These are phyloP conservation scores for Notarius lentiginosus DNA, from an alignment of 2,113 vertebrate genomes.

Conservation along the genomic window DNA sequence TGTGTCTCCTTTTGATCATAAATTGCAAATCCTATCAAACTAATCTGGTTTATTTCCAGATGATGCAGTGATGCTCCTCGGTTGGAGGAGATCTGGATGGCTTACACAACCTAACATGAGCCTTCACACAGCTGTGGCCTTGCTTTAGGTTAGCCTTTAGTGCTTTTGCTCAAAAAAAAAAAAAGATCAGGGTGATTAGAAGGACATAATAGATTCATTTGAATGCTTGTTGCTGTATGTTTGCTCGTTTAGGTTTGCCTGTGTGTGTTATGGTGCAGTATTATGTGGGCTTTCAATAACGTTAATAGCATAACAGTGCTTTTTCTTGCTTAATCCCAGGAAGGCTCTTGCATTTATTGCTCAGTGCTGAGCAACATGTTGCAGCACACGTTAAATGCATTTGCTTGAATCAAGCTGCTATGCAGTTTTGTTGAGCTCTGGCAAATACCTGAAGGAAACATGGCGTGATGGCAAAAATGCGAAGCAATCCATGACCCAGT, in stretches of 20 bases:
- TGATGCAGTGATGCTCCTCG: conserved; percentile 11
- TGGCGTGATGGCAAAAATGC: not conserved
- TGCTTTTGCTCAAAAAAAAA: not conserved
- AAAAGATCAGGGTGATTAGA: not conserved
- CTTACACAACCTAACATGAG: not conserved
- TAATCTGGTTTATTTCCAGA: conserved; percentile 8
- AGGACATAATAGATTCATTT: not conserved
- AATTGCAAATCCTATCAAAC: not conserved
- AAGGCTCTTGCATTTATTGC: conserved; percentile 63
- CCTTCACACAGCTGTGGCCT: not conserved
- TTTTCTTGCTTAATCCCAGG: conserved; percentile 67
- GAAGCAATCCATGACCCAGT: not conserved
- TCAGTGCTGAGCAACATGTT: conserved; percentile 21
- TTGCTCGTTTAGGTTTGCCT: not conserved
- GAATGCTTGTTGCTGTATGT: conserved; percentile 1
- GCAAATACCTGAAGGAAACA: conserved; percentile 1
- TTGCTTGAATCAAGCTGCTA: not conserved
- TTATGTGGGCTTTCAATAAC: conserved; percentile 65
- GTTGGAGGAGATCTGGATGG: not conserved
- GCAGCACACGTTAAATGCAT: not conserved
- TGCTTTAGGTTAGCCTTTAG: not conserved
- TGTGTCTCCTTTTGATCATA: not conserved
- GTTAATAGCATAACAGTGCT: conserved; percentile 53
- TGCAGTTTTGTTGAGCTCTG: not conserved
- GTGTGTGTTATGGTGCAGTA: conserved; percentile 52